Base-by-base conservation (phyloP, 2,888 invertebrate genomes). In the Orthosia gothica region DNA sequence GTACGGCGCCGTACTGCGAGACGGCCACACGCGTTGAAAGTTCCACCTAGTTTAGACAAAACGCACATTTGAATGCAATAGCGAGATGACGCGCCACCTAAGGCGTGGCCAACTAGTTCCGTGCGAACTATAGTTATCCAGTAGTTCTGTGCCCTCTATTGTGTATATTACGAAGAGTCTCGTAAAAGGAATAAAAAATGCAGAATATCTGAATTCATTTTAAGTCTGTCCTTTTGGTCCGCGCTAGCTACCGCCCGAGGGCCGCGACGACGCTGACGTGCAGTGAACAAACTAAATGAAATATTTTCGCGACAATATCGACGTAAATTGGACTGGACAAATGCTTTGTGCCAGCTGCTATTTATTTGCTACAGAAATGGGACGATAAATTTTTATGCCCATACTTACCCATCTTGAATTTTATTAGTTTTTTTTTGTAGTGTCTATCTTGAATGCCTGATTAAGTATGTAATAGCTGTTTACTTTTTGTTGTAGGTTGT, bases 281-380 rank as follows among this genome's bases (percentile, higher is more conserved):
- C 67, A 66, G 16, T 49, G 71, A 72, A 76, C 64, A 76, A 78
- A 82, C 70, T 76, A 79, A 84, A 84, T 84, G 71, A 84, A 84
- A 84, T 84, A 92, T 91, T 90, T 92, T 88, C 84, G 79, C 88
- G 90, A 91, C 92, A 90, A 90, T 91, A 91, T 91, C 90, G 92
- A 91, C 89, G 87, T 89, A 87, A 88, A 91, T 90, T 87, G 90
- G 87, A 83, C 82, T 81, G 82, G 79, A 84, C 79, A 68, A 86
- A 84, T 86, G 85, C 87, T 88, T 89, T 88, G 89, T 87, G 87
- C 81, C 87, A 80, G 87, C 88, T 90, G 89, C 87, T 88, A 92
- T 91, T 92, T 92, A 91, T 92, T 88, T 88, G 85, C 86, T 87
- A 79, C 77, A 89, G 85, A 89, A 91, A 88, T 88, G 82, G 84